Evolutionary conservation across 92 coral and sea anemone species (phyloP).

Genomic region (Phenganax marumi): DNA sequence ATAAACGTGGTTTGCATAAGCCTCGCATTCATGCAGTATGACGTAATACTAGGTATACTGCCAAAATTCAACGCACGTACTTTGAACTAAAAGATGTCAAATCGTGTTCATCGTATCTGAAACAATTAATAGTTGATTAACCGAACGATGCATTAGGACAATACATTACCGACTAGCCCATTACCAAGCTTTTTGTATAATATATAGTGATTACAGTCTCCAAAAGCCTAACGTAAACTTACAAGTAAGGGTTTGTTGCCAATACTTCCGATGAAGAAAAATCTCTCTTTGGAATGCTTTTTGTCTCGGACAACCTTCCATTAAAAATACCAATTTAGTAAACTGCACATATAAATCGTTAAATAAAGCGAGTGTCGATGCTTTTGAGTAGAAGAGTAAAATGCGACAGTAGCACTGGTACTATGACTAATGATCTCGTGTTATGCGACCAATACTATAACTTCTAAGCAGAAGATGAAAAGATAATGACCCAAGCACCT

Average conservation of each 20-base stretch:
- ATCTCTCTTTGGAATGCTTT: slow-evolving; percentile 4
- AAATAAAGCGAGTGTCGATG: background rate
- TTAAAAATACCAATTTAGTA: background rate
- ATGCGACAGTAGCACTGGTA: no score
- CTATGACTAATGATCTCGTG: no score
- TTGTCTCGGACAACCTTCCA: slow-evolving; percentile 17
- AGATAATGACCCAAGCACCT: slow-evolving; percentile 9
- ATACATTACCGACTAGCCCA: slow-evolving; percentile 5
- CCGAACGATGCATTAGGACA: background rate
- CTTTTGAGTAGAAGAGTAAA: background rate
- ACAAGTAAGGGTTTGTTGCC: slow-evolving; percentile 22
- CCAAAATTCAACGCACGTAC: slow-evolving; percentile 35
- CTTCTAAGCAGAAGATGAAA: no score
- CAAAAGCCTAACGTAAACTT: slow-evolving; percentile 24
- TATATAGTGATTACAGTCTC: slow-evolving; percentile 1
- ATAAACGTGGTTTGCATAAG: no score
- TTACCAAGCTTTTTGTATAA: background rate
- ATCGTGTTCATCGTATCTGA: slow-evolving; percentile 62
- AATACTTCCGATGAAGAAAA: slow-evolving; percentile 10
- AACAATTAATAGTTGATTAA: background rate
- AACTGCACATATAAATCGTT: background rate
- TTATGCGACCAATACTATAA: no score
- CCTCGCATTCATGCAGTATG: no score
- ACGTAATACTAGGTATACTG: no score
- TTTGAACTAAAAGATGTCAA: slow-evolving; percentile 58